phyloP scores from a whole-genome alignment of 2,888 invertebrate species.

The Hyposoter didymator region DNA sequence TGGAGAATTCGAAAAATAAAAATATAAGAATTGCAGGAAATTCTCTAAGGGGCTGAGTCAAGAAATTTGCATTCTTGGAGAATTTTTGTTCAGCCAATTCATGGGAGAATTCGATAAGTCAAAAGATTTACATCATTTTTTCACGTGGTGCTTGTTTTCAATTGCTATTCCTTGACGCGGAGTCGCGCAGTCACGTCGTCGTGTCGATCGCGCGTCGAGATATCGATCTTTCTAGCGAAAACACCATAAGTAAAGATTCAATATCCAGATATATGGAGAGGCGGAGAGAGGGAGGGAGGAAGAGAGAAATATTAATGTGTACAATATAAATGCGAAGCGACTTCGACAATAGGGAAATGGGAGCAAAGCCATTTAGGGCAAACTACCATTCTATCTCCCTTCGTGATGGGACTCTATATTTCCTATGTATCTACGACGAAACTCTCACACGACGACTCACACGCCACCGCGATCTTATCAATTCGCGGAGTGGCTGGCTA shows the following conservation, averaged over 20 bases:
- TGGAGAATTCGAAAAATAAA: too few relatives aligned
- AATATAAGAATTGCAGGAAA: too few relatives aligned
- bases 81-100: too few relatives aligned
- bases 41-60: too few relatives aligned
- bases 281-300: neutral
- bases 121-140: too few relatives aligned
- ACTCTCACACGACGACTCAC: slow-evolving; percentile 69
- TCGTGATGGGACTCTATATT: slow-evolving; percentile 65
- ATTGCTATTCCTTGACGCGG: neutral
- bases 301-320: slow-evolving; percentile 37
- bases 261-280: slow-evolving; percentile 16
- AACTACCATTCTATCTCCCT: slow-evolving; percentile 71
- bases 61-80: too few relatives aligned
- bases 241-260: slow-evolving; percentile 40
- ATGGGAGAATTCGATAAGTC: too few relatives aligned
- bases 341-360: slow-evolving; percentile 74
- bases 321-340: slow-evolving; percentile 61
- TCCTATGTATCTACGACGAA: slow-evolving; percentile 66
- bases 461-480: slow-evolving; percentile 81
- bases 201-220: slow-evolving; percentile 61
- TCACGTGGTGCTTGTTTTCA: slow-evolving; percentile 1
- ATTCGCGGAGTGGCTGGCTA: slow-evolving; percentile 42
- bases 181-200: slow-evolving; percentile 56
- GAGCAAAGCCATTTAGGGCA: slow-evolving; percentile 78
- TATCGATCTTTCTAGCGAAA: slow-evolving; percentile 42